phyloP scores from a whole-genome alignment of 1,140 invertebrate species.

The Pseudoatta argentina region DNA sequence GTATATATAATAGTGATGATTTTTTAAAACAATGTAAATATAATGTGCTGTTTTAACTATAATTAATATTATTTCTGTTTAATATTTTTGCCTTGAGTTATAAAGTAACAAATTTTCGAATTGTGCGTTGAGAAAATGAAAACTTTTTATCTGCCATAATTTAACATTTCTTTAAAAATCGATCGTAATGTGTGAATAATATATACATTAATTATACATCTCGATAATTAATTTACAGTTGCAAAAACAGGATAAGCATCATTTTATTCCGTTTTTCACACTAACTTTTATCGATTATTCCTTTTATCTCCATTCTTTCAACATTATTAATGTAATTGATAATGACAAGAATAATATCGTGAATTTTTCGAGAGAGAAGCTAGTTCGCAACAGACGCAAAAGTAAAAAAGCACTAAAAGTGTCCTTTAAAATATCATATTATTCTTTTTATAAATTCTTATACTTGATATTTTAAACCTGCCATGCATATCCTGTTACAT shows the following conservation, averaged over 20 bases:
- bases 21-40: background rate
- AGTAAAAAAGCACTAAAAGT: background rate
- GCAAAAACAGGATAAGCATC: background rate
- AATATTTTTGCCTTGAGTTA: background rate
- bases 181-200: background rate
- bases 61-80: background rate
- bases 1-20: background rate
- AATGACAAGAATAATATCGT: background rate
- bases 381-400: background rate
- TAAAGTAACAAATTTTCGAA: background rate
- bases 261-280: background rate
- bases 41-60: background rate
- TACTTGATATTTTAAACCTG: background rate
- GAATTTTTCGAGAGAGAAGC: background rate
- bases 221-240: conserved; percentile 14
- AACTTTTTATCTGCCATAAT: background rate
- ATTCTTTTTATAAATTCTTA: background rate
- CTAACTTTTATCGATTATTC: background rate
- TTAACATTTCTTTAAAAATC: background rate
- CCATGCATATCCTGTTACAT: background rate
- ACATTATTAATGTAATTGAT: background rate
- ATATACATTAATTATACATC: background rate
- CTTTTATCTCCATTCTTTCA: background rate
- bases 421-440: background rate
- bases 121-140: background rate